Evolutionary conservation across 1,140 invertebrate genomes (phyloP), one percentile per base, ranked within the genome.

Genomic region (Andrena cerasifolii): DNA sequence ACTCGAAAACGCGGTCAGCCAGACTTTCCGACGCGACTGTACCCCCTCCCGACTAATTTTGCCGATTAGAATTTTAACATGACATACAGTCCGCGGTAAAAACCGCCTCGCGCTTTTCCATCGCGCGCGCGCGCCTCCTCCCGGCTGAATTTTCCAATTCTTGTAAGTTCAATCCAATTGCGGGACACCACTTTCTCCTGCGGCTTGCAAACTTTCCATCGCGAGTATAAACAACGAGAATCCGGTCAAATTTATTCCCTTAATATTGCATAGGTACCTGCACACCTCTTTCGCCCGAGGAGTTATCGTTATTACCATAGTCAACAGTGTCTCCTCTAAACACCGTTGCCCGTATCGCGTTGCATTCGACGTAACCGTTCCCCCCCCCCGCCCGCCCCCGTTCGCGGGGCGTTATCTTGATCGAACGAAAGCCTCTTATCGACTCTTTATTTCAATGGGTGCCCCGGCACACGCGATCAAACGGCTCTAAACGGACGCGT

Each of bases 51-150:
- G 78, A 89, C 86, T 91, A 89, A 91, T 91, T 90, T 89, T 89
- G 83, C 83, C 85, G 89, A 90, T 91, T 90, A 90, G 88, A 90
- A 89, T 90, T 90, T 89, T 80, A 87, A 85, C 82, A 84, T 88
- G 73, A 76, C 18, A 87, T 88, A 88, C 87, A 88, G 80, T 87
- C 86, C 26, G 3, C 16, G 4, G 3, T 18, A 76, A 81, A 87
- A 88, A 49, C 53, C 18, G 24, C 31, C 2, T 28, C 45, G 36
- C 47, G 63, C 65, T 74, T 74, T 71, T 43, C 72, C 67, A 24
- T 31, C 40, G 53, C 51, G 53, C 24, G 21, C 1, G 6, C 54
- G 31, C 58, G 45, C 21, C 73, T 26, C 24, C 53, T 40, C 43
- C 28, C 36, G 16, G 36, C 36, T 74, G 67, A 47, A 75, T 73